Evolutionary conservation across 2,113 vertebrate genomes (phyloP).

Genomic region (Artemisiospiza belli): DNA sequence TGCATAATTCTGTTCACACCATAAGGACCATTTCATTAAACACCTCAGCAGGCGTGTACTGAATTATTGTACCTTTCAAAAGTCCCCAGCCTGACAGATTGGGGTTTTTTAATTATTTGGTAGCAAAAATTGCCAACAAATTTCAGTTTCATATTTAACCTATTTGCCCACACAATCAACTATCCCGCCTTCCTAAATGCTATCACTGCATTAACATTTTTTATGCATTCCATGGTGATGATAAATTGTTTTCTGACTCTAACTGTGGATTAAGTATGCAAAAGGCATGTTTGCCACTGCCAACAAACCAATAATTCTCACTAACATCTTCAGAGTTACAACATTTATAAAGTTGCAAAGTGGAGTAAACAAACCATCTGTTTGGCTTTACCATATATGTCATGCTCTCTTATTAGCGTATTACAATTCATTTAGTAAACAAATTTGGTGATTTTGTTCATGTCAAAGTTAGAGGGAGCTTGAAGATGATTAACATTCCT

Average conservation of each 20-base stretch:
- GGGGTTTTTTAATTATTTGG: background rate
- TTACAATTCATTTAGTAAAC: conserved; percentile 92
- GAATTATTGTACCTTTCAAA: conserved; percentile 32
- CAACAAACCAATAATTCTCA: conserved; percentile 79
- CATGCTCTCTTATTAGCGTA: conserved; percentile 88
- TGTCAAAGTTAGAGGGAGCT: conserved; percentile 83
- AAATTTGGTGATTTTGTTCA: conserved; percentile 86
- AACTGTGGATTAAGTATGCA: conserved; percentile 76
- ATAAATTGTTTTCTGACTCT: conserved; percentile 74
- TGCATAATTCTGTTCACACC: conserved; percentile 43
- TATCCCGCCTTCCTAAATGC: conserved; percentile 52
- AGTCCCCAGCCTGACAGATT: background rate
- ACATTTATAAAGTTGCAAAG: conserved; percentile 84
- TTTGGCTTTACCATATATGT: conserved; percentile 86
- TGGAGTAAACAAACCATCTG: conserved; percentile 85
- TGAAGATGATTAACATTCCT: conserved; percentile 96
- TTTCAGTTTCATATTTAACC: conserved; percentile 34
- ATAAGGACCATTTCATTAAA: conserved; percentile 44
- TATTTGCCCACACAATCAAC: background rate
- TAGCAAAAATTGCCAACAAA: background rate
- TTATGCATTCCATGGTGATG: conserved; percentile 67
- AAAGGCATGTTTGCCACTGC: conserved; percentile 72
- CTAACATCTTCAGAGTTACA: conserved; percentile 80
- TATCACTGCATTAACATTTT: conserved; percentile 61
- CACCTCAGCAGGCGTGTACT: conserved; percentile 59